Percentiles rank a stretch among this genome's conserved stretches.
phyloP scores from a whole-genome alignment of 1,140 invertebrate species.

The Penaeus indicus region DNA sequence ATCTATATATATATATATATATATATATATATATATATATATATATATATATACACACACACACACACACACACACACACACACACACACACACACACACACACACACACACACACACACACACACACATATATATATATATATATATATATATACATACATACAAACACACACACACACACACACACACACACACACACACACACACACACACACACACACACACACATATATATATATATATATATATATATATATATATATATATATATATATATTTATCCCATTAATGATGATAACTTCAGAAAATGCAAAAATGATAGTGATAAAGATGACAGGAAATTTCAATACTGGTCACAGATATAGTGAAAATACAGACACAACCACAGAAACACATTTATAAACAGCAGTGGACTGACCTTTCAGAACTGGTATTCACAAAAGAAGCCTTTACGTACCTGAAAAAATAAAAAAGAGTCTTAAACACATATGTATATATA shows the following conservation, averaged over 20 bases:
- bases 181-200: background rate
- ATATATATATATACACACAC: background rate
- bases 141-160: conserved; percentile 15
- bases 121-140: background rate
- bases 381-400: too few species aligned
- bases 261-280: conserved; percentile 25
- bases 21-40: background rate
- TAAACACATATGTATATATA: too few species aligned
- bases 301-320: too few species aligned
- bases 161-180: background rate
- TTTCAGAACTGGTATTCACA: too few species aligned
- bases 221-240: conserved; percentile 38
- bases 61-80: conserved; percentile 1
- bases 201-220: background rate
- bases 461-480: too few species aligned
- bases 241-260: conserved; percentile 38
- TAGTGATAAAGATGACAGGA: too few species aligned
- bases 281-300: background rate
- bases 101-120: too few species aligned
- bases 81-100: background rate
- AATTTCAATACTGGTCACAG: too few species aligned
- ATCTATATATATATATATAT: background rate
- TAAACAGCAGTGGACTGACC: too few species aligned
- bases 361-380: too few species aligned
- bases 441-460: too few species aligned